phyloP scores from a whole-genome alignment of 2,113 vertebrate genomes.

The Syrmaticus mikado region DNA sequence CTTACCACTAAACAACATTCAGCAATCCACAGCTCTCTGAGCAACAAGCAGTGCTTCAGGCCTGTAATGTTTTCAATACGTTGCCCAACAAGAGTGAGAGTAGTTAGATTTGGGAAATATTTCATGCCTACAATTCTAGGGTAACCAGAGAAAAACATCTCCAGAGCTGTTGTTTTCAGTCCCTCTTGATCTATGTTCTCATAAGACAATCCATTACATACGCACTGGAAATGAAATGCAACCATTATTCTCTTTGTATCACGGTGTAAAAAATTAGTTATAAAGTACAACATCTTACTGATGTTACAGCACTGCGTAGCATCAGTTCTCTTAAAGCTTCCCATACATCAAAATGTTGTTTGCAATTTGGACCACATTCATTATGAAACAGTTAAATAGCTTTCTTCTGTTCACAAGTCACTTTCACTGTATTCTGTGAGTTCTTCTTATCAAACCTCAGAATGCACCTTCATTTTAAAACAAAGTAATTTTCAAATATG shows the following conservation, averaged over 20 bases:
- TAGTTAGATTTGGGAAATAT: conserved; percentile 79
- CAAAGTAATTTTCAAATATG: neutral
- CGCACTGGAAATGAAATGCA: conserved; percentile 76
- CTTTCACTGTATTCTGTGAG: neutral
- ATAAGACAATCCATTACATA: conserved; percentile 80
- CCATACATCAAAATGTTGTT: neutral
- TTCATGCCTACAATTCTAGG: conserved; percentile 82
- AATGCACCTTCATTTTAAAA: neutral
- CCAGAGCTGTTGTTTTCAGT: conserved; percentile 70
- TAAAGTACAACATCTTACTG: neutral
- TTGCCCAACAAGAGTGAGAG: conserved; percentile 84
- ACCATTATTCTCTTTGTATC: neutral
- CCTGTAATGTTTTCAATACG: conserved; percentile 80
- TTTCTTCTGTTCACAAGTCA: neutral
- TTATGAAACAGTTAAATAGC: neutral
- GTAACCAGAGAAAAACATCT: conserved; percentile 88
- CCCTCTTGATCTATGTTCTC: conserved; percentile 80
- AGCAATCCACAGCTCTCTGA: conserved; percentile 86
- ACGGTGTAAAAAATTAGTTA: neutral
- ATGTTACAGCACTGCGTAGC: neutral
- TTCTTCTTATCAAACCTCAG: neutral
- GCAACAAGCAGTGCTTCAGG: conserved; percentile 76
- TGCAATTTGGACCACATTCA: neutral
- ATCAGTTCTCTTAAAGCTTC: neutral
- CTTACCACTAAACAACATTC: conserved; percentile 83